Conservation (phyloP, 2,888 invertebrate species). For the Lepas anatifera region DNA sequence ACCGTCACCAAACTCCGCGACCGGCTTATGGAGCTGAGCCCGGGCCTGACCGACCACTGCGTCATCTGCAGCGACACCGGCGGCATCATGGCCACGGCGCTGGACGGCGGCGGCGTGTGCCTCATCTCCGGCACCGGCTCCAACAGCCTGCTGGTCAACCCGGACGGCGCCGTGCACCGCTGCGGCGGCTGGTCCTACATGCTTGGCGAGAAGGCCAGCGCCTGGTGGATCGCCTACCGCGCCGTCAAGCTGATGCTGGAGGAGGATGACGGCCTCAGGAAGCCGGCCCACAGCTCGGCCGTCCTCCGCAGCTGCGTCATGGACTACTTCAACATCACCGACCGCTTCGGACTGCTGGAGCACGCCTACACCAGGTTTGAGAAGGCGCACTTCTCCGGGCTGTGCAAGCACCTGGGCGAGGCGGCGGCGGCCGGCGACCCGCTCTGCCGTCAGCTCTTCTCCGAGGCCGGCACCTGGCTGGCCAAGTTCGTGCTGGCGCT, state of each 20-base stretch:
- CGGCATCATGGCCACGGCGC: slow-evolving; percentile 70
- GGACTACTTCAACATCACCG: slow-evolving; percentile 58
- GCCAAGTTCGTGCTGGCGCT: slow-evolving; percentile 55
- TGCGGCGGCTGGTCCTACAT: slow-evolving; percentile 97
- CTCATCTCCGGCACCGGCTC: slow-evolving; percentile 84
- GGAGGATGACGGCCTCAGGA: slow-evolving; percentile 62
- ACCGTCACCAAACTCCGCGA: slow-evolving; percentile 56
- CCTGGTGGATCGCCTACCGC: slow-evolving; percentile 70
- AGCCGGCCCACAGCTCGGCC: slow-evolving; percentile 50
- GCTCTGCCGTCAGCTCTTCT: slow-evolving; percentile 55
- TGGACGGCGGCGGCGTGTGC: slow-evolving; percentile 51
- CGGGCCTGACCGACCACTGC: slow-evolving; percentile 44
- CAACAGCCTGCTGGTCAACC: slow-evolving; percentile 67
- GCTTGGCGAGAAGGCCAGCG: slow-evolving; percentile 82
- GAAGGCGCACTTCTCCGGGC: slow-evolving; percentile 61
- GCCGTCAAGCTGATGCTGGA: slow-evolving; percentile 81
- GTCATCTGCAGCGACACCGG: slow-evolving; percentile 74
- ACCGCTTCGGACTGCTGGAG: slow-evolving; percentile 48
- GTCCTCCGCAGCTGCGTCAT: slow-evolving; percentile 57
- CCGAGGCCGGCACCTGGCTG: slow-evolving; percentile 50
- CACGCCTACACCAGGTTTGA: slow-evolving; percentile 69
- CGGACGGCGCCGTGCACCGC: slow-evolving; percentile 61
- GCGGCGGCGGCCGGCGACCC: slow-evolving; percentile 58
- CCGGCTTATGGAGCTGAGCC: slow-evolving; percentile 49
- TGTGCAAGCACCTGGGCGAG: slow-evolving; percentile 58